phyloP scores from a whole-genome alignment of 2,797 vertebrate species.

The Coreius guichenoti region DNA sequence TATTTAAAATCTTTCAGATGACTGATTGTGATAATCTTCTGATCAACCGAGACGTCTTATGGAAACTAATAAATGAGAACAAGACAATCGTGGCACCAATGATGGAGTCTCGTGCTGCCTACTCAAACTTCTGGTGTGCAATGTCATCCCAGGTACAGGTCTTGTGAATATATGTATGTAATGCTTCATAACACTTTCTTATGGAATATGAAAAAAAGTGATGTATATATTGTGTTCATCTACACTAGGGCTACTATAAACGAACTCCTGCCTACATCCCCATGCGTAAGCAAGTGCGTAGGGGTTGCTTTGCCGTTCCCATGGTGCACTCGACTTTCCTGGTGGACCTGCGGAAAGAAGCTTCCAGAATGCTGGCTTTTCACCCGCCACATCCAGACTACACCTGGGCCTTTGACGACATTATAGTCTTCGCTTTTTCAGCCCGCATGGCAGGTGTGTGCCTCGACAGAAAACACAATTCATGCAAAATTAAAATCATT shows the following conservation, averaged over 20 bases:
- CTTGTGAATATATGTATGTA: neutral
- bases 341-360: constrained; percentile 88
- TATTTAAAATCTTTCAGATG: constrained; percentile 71
- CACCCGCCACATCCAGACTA: constrained; percentile 90
- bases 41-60: constrained; percentile 82
- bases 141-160: constrained; percentile 89
- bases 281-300: constrained; percentile 84
- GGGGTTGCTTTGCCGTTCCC: constrained; percentile 90
- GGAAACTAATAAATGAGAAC: constrained; percentile 87
- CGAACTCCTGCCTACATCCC: constrained; percentile 92
- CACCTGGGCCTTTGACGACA: constrained; percentile 92
- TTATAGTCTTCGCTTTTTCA: constrained; percentile 93
- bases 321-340: constrained; percentile 97
- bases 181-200: neutral
- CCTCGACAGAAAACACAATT: neutral
- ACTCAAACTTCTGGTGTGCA: constrained; percentile 97
- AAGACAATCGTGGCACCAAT: constrained; percentile 91
- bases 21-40: constrained; percentile 90
- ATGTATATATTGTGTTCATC: neutral
- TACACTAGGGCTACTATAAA: constrained; percentile 88
- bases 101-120: constrained; percentile 91
- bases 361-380: constrained; percentile 82
- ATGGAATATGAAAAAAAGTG: neutral
- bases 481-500: no score
- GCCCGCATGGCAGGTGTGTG: constrained; percentile 86